phyloP scores from a whole-genome alignment of 2,113 vertebrate species.

The Thunnus maccoyii region DNA sequence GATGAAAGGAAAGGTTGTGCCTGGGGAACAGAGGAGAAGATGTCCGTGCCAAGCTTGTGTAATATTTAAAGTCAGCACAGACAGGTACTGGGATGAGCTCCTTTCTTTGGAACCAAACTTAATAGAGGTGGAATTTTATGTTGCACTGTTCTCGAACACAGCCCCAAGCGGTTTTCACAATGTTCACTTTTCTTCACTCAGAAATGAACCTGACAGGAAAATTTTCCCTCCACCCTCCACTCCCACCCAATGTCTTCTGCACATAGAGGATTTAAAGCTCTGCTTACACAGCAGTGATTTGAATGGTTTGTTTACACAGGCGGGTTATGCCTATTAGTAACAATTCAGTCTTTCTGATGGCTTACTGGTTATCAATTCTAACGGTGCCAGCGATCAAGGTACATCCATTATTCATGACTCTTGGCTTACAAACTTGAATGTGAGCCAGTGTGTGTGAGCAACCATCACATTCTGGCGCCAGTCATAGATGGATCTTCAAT shows the following conservation, averaged over 20 bases:
- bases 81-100: conserved; percentile 87
- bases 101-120: conserved; percentile 84
- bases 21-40: conserved; percentile 66
- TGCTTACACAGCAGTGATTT: conserved; percentile 68
- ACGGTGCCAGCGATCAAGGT: conserved; percentile 56
- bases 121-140: conserved; percentile 88
- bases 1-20: conserved; percentile 69
- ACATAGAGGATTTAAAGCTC: conserved; percentile 65
- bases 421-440: conserved; percentile 24
- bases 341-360: conserved; percentile 64
- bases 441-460: conserved; percentile 61
- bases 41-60: conserved; percentile 88
- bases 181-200: conserved; percentile 63
- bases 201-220: conserved; percentile 74
- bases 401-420: conserved; percentile 56
- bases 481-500: background rate
- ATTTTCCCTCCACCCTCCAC: conserved; percentile 42
- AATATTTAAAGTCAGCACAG: conserved; percentile 85
- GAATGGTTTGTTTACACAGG: conserved; percentile 74
- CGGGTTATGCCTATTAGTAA: conserved; percentile 67
- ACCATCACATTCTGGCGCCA: conserved; percentile 33
- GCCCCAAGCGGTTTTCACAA: conserved; percentile 75
- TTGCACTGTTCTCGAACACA: conserved; percentile 84
- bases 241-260: conserved; percentile 47
- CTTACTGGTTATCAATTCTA: conserved; percentile 58